Conservation (phyloP, 2,888 invertebrate species). For the Cistogaster globosa region DNA sequence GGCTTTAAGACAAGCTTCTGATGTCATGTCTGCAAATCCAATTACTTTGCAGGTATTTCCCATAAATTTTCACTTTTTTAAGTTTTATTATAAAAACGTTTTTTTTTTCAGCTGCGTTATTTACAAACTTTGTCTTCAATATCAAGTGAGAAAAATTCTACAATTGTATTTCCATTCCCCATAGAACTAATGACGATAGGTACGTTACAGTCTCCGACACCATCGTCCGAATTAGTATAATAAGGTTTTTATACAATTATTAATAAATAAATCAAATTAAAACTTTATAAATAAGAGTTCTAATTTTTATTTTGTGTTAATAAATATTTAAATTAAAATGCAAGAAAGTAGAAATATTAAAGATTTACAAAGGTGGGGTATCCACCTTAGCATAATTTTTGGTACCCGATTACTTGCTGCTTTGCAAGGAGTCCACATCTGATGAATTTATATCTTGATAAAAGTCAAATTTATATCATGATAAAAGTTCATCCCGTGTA, state of each 20-base stretch:
- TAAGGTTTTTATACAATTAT: not conserved
- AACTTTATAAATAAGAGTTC: too few relatives aligned
- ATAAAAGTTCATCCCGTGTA: too few relatives aligned
- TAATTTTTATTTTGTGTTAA: too few relatives aligned
- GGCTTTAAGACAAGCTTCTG: slow-evolving; percentile 77
- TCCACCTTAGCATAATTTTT: too few relatives aligned
- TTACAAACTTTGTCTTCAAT: slow-evolving; percentile 76
- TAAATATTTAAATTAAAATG: too few relatives aligned
- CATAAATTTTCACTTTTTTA: not conserved
- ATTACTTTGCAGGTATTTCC: slow-evolving; percentile 76
- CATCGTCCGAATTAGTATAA: not conserved
- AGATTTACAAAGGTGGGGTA: too few relatives aligned
- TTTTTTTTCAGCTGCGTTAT: slow-evolving; percentile 75
- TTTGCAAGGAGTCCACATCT: too few relatives aligned
- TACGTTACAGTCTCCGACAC: not conserved
- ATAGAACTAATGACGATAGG: slow-evolving; percentile 71
- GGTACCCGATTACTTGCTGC: too few relatives aligned
- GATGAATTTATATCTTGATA: too few relatives aligned
- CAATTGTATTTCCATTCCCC: slow-evolving; percentile 77
- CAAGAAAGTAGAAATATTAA: too few relatives aligned
- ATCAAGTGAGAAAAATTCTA: slow-evolving; percentile 74
- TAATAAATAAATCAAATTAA: not conserved
- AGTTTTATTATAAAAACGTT: not conserved
- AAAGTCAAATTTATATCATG: too few relatives aligned
- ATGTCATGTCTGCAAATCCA: slow-evolving; percentile 77